Conservation (phyloP, 2,888 invertebrate species). For the Oscheius onirici region DNA sequence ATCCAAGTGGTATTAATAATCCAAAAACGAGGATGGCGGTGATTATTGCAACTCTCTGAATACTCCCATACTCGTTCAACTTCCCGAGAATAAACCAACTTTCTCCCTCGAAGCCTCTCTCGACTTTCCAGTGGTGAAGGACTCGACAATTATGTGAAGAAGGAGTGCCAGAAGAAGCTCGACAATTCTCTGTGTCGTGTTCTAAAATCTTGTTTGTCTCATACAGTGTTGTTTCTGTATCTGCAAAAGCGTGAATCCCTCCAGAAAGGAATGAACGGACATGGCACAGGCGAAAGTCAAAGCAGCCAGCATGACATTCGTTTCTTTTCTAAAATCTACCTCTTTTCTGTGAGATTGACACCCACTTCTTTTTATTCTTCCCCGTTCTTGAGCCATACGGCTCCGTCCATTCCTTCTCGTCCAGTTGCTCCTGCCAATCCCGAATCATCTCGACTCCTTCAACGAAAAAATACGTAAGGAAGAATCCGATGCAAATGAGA, state of each 20-base stretch:
- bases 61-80: too few relatives aligned
- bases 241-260: constrained; percentile 7
- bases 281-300: neutral
- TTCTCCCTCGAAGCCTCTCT: neutral
- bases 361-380: too few relatives aligned
- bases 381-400: neutral
- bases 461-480: neutral
- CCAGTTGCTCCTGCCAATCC: neutral
- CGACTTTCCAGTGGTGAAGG: neutral
- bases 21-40: constrained; percentile 9
- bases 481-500: neutral
- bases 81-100: too few relatives aligned
- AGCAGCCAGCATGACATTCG: neutral
- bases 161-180: constrained; percentile 2
- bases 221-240: neutral
- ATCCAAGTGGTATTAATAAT: constrained; percentile 1
- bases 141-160: constrained; percentile 1
- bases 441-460: neutral
- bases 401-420: neutral
- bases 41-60: constrained; percentile 13
- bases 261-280: constrained; percentile 6
- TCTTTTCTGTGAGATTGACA: too few relatives aligned
- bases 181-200: constrained; percentile 6
- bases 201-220: neutral
- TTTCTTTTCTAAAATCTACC: neutral